Evolutionary conservation across 2,888 invertebrate species (phyloP), one percentile per base, ranked within the genome.

Genomic region (Lottia gigantea): DNA sequence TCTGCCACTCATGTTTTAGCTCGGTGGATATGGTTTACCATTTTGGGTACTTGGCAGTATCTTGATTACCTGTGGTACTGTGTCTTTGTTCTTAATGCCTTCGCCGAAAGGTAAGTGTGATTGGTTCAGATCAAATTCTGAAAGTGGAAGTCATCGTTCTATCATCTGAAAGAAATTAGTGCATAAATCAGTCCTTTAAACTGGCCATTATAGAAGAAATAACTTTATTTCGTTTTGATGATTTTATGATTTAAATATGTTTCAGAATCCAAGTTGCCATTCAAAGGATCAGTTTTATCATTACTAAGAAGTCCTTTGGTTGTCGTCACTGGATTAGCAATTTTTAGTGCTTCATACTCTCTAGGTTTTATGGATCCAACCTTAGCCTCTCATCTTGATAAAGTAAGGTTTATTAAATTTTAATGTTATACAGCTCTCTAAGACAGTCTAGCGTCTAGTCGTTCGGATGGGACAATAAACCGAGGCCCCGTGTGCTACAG

Each of bases 331-430:
- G 92, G 92, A 6, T 83, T 93, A 26, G 92, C 93, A 66, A 92
- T 94, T n/a, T 91, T 93, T 16, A 90, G 92, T 26, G 92, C 92
- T 16, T 93, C 94, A 0, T 93, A 93, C 83, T 92, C 92, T 0
- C 93, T 94, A 92, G 92, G 93, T 0, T 97, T 95, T 88, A 90
- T 96, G 26, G 94, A 95, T 86, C 95, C 96, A 0, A 96, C 96
- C 0, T 90, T 97, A 26, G 95, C 96, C 80, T 95, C 94, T 0
- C 96, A 96, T 90, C 90, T 97, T 16, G 87, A 71, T 7, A 72
- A 74, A 67, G 77, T 77, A 64, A 62, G 62, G 16, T 46, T 6
- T 11, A n/a, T n/a, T n/a, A n/a, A n/a, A n/a, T n/a, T n/a, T n/a
- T n/a, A n/a, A 31, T 31, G 31, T 31, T 31, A 31, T 31, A 31